A percentile compares a stretch with the other conserved stretches of the same genome.
These are phyloP conservation scores for Lepilemur ruficaudatus DNA, from an alignment of 2,797 vertebrate genomes.

Conservation along the genomic window DNA sequence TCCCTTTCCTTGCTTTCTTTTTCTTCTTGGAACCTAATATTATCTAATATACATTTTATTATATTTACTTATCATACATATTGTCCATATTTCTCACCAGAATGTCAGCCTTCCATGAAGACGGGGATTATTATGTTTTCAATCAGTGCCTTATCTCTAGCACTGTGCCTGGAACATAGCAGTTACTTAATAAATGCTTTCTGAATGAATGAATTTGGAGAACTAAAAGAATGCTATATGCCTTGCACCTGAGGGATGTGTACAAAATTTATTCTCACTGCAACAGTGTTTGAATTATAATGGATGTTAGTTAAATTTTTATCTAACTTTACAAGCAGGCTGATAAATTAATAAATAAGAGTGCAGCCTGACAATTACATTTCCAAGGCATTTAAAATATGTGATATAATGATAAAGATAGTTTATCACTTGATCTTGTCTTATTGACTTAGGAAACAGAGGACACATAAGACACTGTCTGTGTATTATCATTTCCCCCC, in stretches of 20 bases:
- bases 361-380: slow-evolving; percentile 35
- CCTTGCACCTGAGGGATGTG: neutral
- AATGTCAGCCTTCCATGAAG: neutral
- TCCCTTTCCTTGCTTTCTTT: neutral
- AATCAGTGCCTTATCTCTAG: neutral
- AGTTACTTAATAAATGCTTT: neutral
- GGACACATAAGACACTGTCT: neutral
- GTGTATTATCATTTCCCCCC: neutral
- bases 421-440: neutral
- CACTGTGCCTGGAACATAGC: neutral
- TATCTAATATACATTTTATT: neutral
- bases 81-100: neutral
- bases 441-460: neutral
- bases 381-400: slow-evolving; percentile 42
- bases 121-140: neutral
- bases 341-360: slow-evolving; percentile 25
- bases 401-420: slow-evolving; percentile 26
- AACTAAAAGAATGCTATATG: neutral
- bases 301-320: neutral
- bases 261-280: neutral
- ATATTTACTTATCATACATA: neutral
- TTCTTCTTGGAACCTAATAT: neutral
- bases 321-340: neutral
- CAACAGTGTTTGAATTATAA: neutral
- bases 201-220: neutral